A percentile compares a stretch with the other conserved stretches of the same genome.
phyloP scores from a whole-genome alignment of 35 echinoderm and acorn worm genomes.

The Apostichopus californicus region DNA sequence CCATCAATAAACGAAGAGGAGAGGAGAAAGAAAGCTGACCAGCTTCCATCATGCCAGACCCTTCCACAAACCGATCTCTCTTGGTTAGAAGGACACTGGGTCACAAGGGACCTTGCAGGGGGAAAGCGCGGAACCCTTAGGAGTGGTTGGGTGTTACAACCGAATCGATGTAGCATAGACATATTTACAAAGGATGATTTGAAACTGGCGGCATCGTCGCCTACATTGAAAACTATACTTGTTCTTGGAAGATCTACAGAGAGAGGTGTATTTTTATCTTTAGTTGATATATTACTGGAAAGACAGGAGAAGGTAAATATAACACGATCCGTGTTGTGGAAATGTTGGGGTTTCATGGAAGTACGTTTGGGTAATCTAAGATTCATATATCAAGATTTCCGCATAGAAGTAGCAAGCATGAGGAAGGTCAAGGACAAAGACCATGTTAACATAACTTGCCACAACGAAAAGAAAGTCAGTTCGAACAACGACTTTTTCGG shows the following conservation, averaged over 20 bases:
- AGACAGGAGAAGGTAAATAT: slow-evolving; percentile 6
- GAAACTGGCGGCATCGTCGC: slow-evolving; percentile 10
- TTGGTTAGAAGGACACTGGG: slow-evolving; percentile 21
- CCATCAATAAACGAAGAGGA: background rate
- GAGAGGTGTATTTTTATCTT: slow-evolving; percentile 23
- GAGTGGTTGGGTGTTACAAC: slow-evolving; percentile 49
- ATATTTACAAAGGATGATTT: slow-evolving; percentile 33
- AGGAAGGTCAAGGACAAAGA: background rate
- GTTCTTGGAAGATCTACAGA: slow-evolving; percentile 47
- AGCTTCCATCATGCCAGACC: slow-evolving; percentile 42
- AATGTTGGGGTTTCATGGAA: slow-evolving; percentile 34
- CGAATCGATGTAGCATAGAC: slow-evolving; percentile 35
- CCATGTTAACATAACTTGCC: slow-evolving; percentile 21
- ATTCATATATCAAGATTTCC: slow-evolving; percentile 51
- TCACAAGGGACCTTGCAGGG: slow-evolving; percentile 19
- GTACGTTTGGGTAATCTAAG: slow-evolving; percentile 20
- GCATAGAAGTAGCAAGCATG: background rate
- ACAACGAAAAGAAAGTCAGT: slow-evolving; percentile 25
- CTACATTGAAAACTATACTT: slow-evolving; percentile 14
- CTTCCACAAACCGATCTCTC: slow-evolving; percentile 1
- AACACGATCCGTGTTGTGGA: background rate
- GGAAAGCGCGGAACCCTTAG: background rate
- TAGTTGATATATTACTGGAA: background rate
- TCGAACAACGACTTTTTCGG: background rate
- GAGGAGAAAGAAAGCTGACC: background rate